These are phyloP conservation scores for Gephyroberyx darwinii DNA, from an alignment of 2,797 vertebrate species.

Conservation along the genomic window DNA sequence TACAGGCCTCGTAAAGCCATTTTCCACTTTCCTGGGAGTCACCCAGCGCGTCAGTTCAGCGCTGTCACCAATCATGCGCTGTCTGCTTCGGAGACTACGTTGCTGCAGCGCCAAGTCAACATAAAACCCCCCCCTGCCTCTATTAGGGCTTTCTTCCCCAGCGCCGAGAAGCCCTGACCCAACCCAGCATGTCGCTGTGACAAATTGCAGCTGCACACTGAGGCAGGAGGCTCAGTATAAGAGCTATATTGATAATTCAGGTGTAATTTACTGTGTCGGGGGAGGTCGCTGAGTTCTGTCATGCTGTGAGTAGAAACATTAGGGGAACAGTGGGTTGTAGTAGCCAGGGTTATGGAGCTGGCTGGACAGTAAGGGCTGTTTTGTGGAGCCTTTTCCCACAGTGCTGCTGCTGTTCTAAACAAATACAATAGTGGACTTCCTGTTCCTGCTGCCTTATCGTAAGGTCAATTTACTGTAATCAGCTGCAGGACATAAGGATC, in stretches of 20 bases:
- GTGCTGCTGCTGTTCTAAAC: slow-evolving; percentile 26
- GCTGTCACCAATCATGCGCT: slow-evolving; percentile 41
- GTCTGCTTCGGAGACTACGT: slow-evolving; percentile 34
- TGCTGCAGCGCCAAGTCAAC: slow-evolving; percentile 55
- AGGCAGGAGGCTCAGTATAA: slow-evolving; percentile 41
- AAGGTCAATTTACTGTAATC: neutral
- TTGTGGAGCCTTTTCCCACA: slow-evolving; percentile 38
- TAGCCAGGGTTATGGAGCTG: slow-evolving; percentile 2
- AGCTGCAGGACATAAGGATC: slow-evolving; percentile 2
- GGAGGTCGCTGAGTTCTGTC: slow-evolving; percentile 61
- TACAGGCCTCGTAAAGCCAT: slow-evolving; percentile 71
- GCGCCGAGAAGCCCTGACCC: slow-evolving; percentile 44
- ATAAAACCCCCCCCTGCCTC: slow-evolving; percentile 17
- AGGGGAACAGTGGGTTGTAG: slow-evolving; percentile 24
- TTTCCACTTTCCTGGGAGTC: slow-evolving; percentile 74
- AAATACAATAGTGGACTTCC: slow-evolving; percentile 34
- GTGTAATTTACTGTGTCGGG: slow-evolving; percentile 66
- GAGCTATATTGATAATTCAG: slow-evolving; percentile 68
- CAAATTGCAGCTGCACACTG: slow-evolving; percentile 54
- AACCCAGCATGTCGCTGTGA: slow-evolving; percentile 52
- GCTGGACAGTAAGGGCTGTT: slow-evolving; percentile 36
- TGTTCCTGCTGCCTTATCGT: slow-evolving; percentile 20
- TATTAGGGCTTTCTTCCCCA: slow-evolving; percentile 40
- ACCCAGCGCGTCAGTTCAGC: slow-evolving; percentile 53
- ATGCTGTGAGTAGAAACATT: slow-evolving; percentile 52